These are phyloP conservation scores for Ophiothrix spiculata DNA, from an alignment of 35 echinoderm and acorn worm species.

Conservation along the genomic window DNA sequence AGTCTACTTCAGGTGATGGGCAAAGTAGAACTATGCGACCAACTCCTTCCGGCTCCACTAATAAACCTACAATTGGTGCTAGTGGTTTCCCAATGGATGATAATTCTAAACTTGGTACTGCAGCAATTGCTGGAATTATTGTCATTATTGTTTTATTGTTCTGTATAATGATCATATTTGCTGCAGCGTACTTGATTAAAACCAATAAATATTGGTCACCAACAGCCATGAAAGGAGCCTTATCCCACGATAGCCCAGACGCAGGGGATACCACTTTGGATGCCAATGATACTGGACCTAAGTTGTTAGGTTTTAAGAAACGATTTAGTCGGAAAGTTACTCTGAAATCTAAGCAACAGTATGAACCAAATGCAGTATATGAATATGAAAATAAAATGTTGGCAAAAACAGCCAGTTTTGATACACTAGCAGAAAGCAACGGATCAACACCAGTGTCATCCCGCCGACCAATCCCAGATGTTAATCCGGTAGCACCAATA, in stretches of 20 bases:
- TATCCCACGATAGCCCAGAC: background rate
- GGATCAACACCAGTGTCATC: background rate
- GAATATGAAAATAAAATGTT: background rate
- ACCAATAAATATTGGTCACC: background rate
- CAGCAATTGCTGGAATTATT: background rate
- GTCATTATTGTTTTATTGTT: background rate
- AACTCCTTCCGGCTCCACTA: too few species aligned
- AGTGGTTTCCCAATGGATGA: too few species aligned
- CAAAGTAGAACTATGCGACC: too few species aligned
- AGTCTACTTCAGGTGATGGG: too few species aligned
- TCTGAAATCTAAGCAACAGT: background rate
- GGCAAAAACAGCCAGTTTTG: background rate
- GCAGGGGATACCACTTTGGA: background rate
- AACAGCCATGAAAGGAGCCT: background rate
- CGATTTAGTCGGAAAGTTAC: background rate
- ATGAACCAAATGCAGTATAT: background rate
- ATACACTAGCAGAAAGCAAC: background rate
- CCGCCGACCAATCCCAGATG: background rate
- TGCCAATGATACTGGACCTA: background rate
- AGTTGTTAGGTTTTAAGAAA: conserved; percentile 1
- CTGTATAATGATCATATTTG: background rate
- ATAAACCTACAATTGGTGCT: too few species aligned
- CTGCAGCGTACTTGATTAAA: background rate
- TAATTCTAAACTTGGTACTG: too few species aligned
- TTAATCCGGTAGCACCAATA: too few species aligned